Evolutionary conservation across 1,140 invertebrate species (phyloP).

Genomic region (Aphelenchoides besseyi): DNA sequence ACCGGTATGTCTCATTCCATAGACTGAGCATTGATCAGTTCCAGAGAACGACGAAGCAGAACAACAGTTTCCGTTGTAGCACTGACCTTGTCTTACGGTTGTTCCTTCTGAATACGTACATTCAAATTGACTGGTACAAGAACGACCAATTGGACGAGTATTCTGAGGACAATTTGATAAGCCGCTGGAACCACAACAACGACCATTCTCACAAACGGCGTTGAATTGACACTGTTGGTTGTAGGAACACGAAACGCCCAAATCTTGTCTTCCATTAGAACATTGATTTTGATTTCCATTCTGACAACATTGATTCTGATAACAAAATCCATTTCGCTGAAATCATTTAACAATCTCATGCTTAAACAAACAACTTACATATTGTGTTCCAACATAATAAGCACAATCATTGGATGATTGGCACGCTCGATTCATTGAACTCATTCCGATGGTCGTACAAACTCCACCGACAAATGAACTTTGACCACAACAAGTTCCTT

Average conservation of each 20-base stretch:
- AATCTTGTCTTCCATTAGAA: neutral
- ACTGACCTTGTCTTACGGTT: neutral
- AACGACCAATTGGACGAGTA: neutral
- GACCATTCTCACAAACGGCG: neutral
- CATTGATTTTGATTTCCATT: neutral
- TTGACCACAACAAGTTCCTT: neutral
- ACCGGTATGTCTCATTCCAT: neutral
- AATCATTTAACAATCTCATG: neutral
- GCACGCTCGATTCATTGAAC: neutral
- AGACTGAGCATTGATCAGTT: neutral
- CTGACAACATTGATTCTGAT: neutral
- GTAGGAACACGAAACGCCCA: neutral
- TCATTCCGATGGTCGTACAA: neutral
- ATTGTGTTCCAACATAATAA: neutral
- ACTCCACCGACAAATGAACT: neutral
- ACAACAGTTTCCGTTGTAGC: neutral
- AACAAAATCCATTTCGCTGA: neutral
- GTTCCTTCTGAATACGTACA: neutral
- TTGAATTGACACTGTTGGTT: neutral
- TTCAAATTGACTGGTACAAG: neutral
- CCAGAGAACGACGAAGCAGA: neutral
- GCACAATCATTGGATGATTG: neutral
- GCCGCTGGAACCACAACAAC: neutral
- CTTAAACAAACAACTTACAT: neutral
- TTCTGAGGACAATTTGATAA: neutral